phyloP scores from a whole-genome alignment of 2,113 vertebrate genomes.

The Phycodurus eques region DNA sequence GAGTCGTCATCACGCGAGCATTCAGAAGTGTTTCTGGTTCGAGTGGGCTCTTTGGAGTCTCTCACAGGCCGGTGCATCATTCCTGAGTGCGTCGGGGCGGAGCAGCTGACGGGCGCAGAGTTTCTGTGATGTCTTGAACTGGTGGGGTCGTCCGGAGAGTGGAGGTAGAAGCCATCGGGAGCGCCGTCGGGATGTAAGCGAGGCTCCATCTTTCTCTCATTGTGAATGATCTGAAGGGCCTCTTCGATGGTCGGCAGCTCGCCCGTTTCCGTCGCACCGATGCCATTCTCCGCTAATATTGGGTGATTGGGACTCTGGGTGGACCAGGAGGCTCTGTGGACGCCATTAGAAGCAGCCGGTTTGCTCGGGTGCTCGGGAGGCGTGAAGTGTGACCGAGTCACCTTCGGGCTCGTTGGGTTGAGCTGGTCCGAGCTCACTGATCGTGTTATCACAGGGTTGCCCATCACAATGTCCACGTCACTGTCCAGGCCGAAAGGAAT shows the following conservation, averaged over 20 bases:
- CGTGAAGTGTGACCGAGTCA: conserved; percentile 53
- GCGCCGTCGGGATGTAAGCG: conserved; percentile 87
- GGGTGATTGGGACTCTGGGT: conserved; percentile 58
- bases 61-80: conserved; percentile 62
- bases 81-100: conserved; percentile 71
- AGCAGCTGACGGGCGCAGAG: conserved; percentile 60
- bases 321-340: conserved; percentile 72
- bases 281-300: conserved; percentile 69
- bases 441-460: conserved; percentile 82
- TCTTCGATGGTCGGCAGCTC: conserved; percentile 91
- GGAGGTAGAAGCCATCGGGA: conserved; percentile 87
- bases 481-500: conserved; percentile 93
- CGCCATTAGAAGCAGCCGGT: conserved; percentile 54
- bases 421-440: conserved; percentile 88
- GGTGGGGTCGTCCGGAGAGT: conserved; percentile 77
- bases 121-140: conserved; percentile 49
- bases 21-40: conserved; percentile 69
- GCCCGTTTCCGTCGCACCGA: conserved; percentile 54
- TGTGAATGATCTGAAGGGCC: conserved; percentile 90
- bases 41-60: conserved; percentile 45
- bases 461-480: conserved; percentile 91
- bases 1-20: conserved; percentile 80
- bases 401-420: conserved; percentile 61
- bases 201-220: conserved; percentile 81
- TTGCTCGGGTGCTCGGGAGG: conserved; percentile 72